A percentile compares a stretch with the other conserved stretches of the same genome.
Evolutionary conservation across 2,888 invertebrate genomes (phyloP).

Genomic region (Synanthedon formicaeformis): DNA sequence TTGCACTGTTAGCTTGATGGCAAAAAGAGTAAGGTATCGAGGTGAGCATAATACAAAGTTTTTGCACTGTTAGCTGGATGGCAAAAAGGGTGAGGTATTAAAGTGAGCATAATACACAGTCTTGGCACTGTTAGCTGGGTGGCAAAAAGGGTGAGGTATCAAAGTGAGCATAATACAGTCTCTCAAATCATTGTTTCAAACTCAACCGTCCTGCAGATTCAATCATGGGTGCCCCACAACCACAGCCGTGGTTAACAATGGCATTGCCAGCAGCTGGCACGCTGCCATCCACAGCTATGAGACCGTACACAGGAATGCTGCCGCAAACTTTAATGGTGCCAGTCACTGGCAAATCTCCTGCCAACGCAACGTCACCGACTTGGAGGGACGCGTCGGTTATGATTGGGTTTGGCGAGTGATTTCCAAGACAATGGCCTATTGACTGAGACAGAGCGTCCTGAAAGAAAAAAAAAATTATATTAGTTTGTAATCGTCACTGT

Average conservation of each 20-base stretch:
- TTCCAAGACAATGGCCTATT: neutral
- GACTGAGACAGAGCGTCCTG: neutral
- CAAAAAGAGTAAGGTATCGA: too few relatives aligned
- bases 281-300: conserved; percentile 38
- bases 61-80: too few relatives aligned
- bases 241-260: conserved; percentile 26
- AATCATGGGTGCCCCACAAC: conserved; percentile 15
- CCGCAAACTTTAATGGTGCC: conserved; percentile 47
- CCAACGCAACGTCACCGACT: conserved; percentile 39
- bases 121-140: neutral
- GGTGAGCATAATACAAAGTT: neutral
- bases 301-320: conserved; percentile 49
- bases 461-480: neutral
- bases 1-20: too few relatives aligned
- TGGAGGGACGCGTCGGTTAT: conserved; percentile 42
- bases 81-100: too few relatives aligned
- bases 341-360: conserved; percentile 43
- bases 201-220: conserved; percentile 14
- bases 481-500: too few relatives aligned
- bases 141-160: too few relatives aligned
- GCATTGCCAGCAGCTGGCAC: conserved; percentile 43
- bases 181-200: conserved; percentile 1
- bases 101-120: neutral
- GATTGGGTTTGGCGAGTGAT: conserved; percentile 20
- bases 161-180: neutral